Percentiles rank a stretch among this genome's conserved stretches.
These are phyloP conservation scores for Drosophila melanica DNA, from an alignment of 1,140 invertebrate species.

Conservation along the genomic window DNA sequence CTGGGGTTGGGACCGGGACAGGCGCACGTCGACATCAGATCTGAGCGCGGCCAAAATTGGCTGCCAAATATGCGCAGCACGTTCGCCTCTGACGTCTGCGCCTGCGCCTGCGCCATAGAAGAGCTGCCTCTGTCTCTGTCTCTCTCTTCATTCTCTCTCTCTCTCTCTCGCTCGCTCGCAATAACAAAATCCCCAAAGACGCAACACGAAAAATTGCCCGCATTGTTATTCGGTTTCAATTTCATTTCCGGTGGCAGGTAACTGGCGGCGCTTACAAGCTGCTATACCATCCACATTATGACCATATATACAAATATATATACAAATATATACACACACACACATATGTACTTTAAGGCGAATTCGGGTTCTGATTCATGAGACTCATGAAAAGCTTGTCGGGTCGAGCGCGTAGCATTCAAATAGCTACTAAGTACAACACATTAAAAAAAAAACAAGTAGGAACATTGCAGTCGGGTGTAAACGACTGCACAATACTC, in stretches of 20 bases:
- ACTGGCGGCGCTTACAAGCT: constrained; percentile 54
- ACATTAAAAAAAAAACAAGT: neutral
- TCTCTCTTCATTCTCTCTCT: constrained; percentile 11
- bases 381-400: neutral
- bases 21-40: constrained; percentile 64
- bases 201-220: constrained; percentile 40
- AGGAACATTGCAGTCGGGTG: no score
- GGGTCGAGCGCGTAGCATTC: constrained; percentile 28
- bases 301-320: constrained; percentile 48
- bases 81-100: constrained; percentile 73
- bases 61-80: constrained; percentile 64
- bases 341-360: constrained; percentile 22
- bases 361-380: constrained; percentile 51
- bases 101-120: constrained; percentile 67
- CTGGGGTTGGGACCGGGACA: neutral
- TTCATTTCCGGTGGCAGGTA: constrained; percentile 76
- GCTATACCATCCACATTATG: constrained; percentile 50
- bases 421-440: constrained; percentile 37
- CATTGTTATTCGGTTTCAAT: constrained; percentile 66
- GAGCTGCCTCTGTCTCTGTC: constrained; percentile 30
- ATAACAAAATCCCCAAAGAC: constrained; percentile 28
- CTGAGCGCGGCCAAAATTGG: constrained; percentile 21
- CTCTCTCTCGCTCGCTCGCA: constrained; percentile 1
- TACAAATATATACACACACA: constrained; percentile 9
- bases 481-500: no score